Base-by-base conservation (phyloP, 2,888 invertebrate genomes). In the Acleris cristana region DNA sequence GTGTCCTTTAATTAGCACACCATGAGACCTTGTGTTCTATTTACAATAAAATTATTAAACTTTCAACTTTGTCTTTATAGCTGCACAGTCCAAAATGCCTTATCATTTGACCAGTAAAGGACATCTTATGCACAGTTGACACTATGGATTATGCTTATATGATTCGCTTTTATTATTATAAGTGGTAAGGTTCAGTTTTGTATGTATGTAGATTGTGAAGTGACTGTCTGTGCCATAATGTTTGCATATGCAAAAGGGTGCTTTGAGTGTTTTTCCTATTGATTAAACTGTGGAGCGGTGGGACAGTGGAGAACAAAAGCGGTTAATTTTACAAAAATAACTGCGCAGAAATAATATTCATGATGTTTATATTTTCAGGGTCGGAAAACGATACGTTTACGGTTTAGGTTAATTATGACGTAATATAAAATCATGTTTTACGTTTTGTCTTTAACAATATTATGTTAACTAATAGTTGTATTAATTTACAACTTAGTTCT, bases 171-270 rank as follows among this genome's bases (percentile, higher is more conserved):
- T 65, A 64, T 44, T 23, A 26, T 3, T 58, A 54, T 60, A 16
- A 56, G 18, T 6, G 0, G 19, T 54, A 67, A 63, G 45, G 48
- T 63, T 40, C 26, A 58, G 44, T 57, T 18, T 59, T 30, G 18
- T 57, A 55, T 68, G 64, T 44, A 58, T 51, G 34, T 48, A 30
- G 40, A 49, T 44, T 65, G 21, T 57, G 23, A 53, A 71, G 67
- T 76, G 76, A 72, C 77, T 82, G 86, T 80, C 81, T 80, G 79
- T 75, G 79, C 79, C 87, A 86, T 79, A 79, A 75, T 87, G 84
- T 90, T 90, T 90, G 88, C 89, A 81, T 90, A 89, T 88, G 89
- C 88, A 87, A 87, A 87, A 86, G 85, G 88, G 89, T 77, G 75
- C 81, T 74, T 74, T 74, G 81, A 86, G 86, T 89, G 90, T 89